These are phyloP conservation scores for Paelopatides confundens DNA, from an alignment of 53 echinoderm and acorn worm genomes.

Conservation along the genomic window DNA sequence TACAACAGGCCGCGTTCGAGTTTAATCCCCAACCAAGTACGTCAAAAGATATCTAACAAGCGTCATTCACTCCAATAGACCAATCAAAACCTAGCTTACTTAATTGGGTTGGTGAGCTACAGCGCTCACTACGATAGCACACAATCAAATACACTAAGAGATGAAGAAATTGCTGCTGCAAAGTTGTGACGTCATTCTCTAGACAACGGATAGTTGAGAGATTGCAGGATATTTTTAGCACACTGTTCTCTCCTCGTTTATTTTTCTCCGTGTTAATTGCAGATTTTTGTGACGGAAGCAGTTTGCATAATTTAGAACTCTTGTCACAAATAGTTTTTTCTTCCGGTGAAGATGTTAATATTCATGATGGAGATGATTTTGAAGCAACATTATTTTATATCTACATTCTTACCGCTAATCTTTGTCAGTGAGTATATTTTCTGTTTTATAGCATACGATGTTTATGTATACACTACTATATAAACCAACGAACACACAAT, in stretches of 20 bases:
- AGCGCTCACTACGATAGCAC: slow-evolving; percentile 50
- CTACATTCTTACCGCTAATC: neutral
- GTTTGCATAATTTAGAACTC: slow-evolving; percentile 38
- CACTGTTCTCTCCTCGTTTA: slow-evolving; percentile 15
- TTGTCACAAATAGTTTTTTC: neutral
- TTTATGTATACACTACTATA: no score
- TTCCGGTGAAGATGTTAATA: neutral
- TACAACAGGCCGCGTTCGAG: slow-evolving; percentile 36
- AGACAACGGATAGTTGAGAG: slow-evolving; percentile 37
- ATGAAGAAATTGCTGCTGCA: slow-evolving; percentile 34
- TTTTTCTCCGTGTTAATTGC: slow-evolving; percentile 24
- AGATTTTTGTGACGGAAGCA: slow-evolving; percentile 37
- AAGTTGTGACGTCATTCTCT: slow-evolving; percentile 35
- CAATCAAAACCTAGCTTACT: slow-evolving; percentile 45
- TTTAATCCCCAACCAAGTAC: slow-evolving; percentile 54
- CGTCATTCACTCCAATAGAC: slow-evolving; percentile 46
- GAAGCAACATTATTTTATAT: neutral
- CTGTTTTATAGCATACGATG: no score
- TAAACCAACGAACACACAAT: no score
- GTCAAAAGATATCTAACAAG: slow-evolving; percentile 49
- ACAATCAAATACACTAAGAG: slow-evolving; percentile 39
- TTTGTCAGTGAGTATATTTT: no score
- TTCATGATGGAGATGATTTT: neutral
- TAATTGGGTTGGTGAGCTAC: slow-evolving; percentile 54
- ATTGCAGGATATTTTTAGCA: slow-evolving; percentile 40